Evolutionary conservation across 1,140 invertebrate species (phyloP).

Genomic region (Gryllus bimaculatus): DNA sequence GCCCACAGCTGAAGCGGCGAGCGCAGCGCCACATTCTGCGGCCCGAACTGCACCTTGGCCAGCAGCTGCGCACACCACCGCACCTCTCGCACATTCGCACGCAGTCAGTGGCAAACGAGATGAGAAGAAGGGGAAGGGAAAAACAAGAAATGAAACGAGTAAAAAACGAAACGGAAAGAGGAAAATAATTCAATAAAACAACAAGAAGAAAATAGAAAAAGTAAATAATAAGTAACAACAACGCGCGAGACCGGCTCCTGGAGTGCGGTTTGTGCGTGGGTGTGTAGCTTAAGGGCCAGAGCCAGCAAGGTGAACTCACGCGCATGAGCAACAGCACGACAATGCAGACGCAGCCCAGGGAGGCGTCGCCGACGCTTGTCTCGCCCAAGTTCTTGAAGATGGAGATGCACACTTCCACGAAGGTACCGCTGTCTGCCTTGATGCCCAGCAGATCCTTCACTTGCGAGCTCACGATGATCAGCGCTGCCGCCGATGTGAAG

Average conservation of each 20-base stretch:
- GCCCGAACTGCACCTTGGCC: conserved; percentile 46
- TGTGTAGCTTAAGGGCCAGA: too few species aligned
- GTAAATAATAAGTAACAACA: too few species aligned
- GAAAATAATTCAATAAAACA: too few species aligned
- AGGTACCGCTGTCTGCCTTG: conserved; percentile 58
- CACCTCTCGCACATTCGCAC: too few species aligned
- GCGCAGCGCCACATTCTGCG: conserved; percentile 36
- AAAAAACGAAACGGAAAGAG: too few species aligned
- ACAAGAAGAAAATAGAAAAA: too few species aligned
- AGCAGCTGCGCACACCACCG: conserved; percentile 36
- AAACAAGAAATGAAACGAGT: too few species aligned
- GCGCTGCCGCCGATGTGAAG: conserved; percentile 84
- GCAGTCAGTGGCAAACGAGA: too few species aligned
- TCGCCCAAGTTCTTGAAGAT: conserved; percentile 50
- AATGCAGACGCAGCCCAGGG: conserved; percentile 62
- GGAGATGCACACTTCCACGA: conserved; percentile 60
- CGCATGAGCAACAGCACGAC: conserved; percentile 57
- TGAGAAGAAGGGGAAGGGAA: too few species aligned
- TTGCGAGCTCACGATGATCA: conserved; percentile 83
- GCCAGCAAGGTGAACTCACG: conserved; percentile 35
- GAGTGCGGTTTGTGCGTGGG: too few species aligned
- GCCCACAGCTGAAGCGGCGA: conserved; percentile 35
- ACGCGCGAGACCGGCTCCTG: too few species aligned
- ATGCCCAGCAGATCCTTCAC: conserved; percentile 77
- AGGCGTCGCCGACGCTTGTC: conserved; percentile 53